Evolutionary conservation across 2,888 invertebrate species (phyloP), one percentile per base, ranked within the genome.

Genomic region (Platycnemis pennipes): DNA sequence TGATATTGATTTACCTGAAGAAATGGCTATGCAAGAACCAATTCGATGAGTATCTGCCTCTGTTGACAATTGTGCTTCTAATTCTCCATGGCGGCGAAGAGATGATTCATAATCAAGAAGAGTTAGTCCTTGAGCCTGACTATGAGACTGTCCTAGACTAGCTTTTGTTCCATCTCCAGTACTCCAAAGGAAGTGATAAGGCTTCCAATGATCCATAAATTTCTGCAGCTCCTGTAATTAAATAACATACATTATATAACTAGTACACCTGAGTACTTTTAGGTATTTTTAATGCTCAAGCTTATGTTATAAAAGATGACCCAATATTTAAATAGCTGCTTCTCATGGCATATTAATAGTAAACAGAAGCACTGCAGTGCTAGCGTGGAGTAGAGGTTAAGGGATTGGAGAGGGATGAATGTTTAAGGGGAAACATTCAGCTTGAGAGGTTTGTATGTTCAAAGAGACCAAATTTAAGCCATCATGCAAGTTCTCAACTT

Each of bases 101-200:
- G 98, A 97, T 2, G 97, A 96, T 96, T 98, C 98, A 95, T 98
- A 98, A 96, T 98, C 98, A 46, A 97, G 97, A 69, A 99, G 96
- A 91, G 97, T 97, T 96, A 98, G 98, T 94, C 97, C 97, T 95
- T 98, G 97, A 19, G 98, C 96, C 95, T 98, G 98, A 0, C 98
- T 97, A 45, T 98, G 97, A n/a, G 95, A 95, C 95, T 98, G 98
- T 96, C 98, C 98, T 42, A 91, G n/a, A 45, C 91, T 91, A 44
- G 91, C 91, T 91, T 91, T 91, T 44, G 91, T 91, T 26, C 91
- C 91, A 91, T 91, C 91, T 63, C 91, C 91, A 95, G 98, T 98
- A 95, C 98, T 98, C 99, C 99, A 99, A 7, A 99, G 96, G 95
- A 98, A 98, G 96, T 98, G 98, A 96, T 99, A 99, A 0, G 98